Evolutionary conservation across 2,797 vertebrate species (phyloP).

Genomic region (Sphaeramia orbicularis): DNA sequence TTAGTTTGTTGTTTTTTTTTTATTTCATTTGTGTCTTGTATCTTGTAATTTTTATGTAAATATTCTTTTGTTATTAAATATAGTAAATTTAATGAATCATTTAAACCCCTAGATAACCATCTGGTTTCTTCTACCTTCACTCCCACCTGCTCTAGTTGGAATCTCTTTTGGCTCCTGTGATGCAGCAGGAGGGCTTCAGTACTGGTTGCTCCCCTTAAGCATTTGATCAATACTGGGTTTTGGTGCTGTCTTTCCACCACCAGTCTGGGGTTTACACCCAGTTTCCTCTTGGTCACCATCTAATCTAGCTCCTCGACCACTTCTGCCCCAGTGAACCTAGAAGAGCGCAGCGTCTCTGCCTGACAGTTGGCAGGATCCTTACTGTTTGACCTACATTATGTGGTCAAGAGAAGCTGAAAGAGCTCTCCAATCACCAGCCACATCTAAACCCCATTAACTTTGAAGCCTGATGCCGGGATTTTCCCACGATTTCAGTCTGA

Average conservation of each 20-base stretch:
- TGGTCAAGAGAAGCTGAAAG: constrained; percentile 12
- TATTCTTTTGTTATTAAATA: too few species aligned
- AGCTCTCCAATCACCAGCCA: constrained; percentile 54
- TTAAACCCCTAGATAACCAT: too few species aligned
- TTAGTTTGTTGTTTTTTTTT: too few species aligned
- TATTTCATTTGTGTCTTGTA: too few species aligned
- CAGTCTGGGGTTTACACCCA: constrained; percentile 1
- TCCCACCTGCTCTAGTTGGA: too few species aligned
- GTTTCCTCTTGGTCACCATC: constrained; percentile 15
- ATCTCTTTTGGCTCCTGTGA: too few species aligned
- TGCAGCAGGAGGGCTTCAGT: too few species aligned
- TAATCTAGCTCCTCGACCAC: constrained; percentile 2
- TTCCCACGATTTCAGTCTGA: constrained; percentile 72
- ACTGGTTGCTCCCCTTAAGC: not conserved
- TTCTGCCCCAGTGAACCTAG: constrained; percentile 12
- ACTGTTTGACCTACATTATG: constrained; percentile 45
- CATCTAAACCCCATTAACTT: constrained; percentile 72
- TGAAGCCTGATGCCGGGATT: constrained; percentile 78
- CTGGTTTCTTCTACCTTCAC: too few species aligned
- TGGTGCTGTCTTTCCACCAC: constrained; percentile 8
- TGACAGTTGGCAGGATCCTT: constrained; percentile 33
- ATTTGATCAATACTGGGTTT: constrained; percentile 2
- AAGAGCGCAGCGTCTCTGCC: constrained; percentile 20
- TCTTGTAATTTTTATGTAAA: too few species aligned
- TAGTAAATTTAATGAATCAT: too few species aligned